Evolutionary conservation across 2,797 vertebrate species (phyloP).

Genomic region (Eurystomus glaucurus): DNA sequence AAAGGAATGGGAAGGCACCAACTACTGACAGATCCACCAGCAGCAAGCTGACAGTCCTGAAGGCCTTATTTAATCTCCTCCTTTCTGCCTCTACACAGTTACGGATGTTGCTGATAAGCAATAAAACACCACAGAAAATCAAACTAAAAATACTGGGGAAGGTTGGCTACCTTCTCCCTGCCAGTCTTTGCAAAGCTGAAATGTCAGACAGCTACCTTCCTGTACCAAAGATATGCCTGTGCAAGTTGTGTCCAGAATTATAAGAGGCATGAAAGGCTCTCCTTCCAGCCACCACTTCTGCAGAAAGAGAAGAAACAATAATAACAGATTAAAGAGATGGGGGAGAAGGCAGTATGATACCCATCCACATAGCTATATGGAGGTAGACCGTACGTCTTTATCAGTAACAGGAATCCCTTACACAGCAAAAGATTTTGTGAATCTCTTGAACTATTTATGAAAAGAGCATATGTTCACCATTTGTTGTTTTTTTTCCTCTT

Average conservation of each 20-base stretch:
- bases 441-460: neutral
- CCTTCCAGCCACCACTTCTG: neutral
- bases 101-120: neutral
- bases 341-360: neutral
- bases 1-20: neutral
- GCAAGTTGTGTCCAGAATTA: neutral
- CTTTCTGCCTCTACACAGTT: conserved; percentile 12
- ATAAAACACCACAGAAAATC: conserved; percentile 38
- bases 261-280: neutral
- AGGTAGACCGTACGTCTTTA: neutral
- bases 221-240: neutral
- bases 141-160: neutral
- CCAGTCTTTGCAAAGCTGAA: neutral
- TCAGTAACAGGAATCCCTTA: neutral
- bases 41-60: conserved; percentile 1
- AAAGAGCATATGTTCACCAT: neutral
- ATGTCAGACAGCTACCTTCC: neutral
- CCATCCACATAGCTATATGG: neutral
- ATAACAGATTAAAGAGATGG: neutral
- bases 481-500: fast-evolving
- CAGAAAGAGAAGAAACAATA: conserved; percentile 24
- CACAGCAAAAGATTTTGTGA: neutral
- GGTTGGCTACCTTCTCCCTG: conserved; percentile 17
- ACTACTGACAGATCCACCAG: conserved; percentile 9
- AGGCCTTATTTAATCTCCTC: neutral